Percentiles rank a stretch among this genome's conserved stretches.
Conservation (phyloP, 2,888 invertebrate genomes). For the Pollenia amentaria region DNA sequence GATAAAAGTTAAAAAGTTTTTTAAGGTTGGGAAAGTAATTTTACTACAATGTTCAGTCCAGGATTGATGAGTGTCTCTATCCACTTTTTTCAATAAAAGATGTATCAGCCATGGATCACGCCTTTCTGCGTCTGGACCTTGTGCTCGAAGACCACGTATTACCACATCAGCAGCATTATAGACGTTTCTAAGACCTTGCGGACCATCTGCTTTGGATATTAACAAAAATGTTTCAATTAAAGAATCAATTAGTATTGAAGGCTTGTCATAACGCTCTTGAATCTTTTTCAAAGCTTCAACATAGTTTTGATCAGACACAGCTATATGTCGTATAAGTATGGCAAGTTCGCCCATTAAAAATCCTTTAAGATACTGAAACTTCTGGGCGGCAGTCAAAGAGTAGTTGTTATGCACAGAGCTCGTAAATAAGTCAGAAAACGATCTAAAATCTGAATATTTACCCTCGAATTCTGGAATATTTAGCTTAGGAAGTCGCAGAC, state of each 20-base stretch:
- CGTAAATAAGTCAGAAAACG: conserved; percentile 28
- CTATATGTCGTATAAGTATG: conserved; percentile 19
- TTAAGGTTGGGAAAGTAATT: too few relatives aligned
- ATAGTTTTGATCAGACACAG: conserved; percentile 25
- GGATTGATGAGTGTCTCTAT: too few relatives aligned
- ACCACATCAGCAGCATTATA: too few relatives aligned
- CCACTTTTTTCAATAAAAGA: conserved; percentile 59
- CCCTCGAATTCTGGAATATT: not conserved
- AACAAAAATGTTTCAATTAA: too few relatives aligned
- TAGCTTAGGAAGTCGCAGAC: too few relatives aligned
- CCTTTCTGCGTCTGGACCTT: too few relatives aligned
- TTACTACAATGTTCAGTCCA: too few relatives aligned
- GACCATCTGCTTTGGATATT: too few relatives aligned
- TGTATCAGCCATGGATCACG: too few relatives aligned
- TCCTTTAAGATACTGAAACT: conserved; percentile 46
- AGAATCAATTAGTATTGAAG: conserved; percentile 55
- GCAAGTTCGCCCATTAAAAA: conserved; percentile 36
- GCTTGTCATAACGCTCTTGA: conserved; percentile 51
- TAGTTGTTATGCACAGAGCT: conserved; percentile 21
- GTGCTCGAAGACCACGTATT: too few relatives aligned
- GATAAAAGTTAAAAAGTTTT: too few relatives aligned
- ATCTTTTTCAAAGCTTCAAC: conserved; percentile 21
- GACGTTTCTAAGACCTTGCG: conserved; percentile 12
- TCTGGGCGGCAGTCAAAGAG: conserved; percentile 2
- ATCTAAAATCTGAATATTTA: conserved; percentile 24